phyloP scores from a whole-genome alignment of 2,888 invertebrate genomes.

The Uropetala carovei region DNA sequence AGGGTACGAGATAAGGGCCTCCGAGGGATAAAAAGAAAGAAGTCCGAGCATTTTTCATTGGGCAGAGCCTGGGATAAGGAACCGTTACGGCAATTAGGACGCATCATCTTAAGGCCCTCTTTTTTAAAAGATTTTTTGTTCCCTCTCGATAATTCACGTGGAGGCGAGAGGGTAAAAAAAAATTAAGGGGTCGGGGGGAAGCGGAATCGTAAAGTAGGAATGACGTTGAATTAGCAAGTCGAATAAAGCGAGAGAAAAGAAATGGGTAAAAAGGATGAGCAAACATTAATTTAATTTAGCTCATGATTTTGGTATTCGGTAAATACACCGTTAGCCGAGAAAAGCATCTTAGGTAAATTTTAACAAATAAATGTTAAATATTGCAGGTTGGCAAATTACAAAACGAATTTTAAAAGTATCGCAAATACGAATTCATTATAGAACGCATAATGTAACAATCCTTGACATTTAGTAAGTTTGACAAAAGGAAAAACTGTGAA shows the following conservation, averaged over 20 bases:
- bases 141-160: no score
- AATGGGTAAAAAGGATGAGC: not conserved
- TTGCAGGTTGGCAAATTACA: no score
- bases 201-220: not conserved
- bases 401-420: no score
- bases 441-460: no score
- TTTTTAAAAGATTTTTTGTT: not conserved
- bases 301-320: no score
- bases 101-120: not conserved
- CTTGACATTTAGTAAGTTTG: no score
- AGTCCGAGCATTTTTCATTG: constrained; percentile 15
- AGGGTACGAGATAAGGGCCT: not conserved
- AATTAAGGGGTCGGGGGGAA: not conserved
- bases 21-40: not conserved
- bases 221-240: not conserved
- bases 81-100: not conserved
- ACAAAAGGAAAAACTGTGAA: no score
- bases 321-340: no score
- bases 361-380: no score
- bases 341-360: no score
- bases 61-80: not conserved
- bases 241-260: not conserved
- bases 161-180: not conserved
- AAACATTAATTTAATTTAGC: no score
- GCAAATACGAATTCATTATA: no score